Evolutionary conservation across 2,888 invertebrate genomes (phyloP), one percentile per base, ranked within the genome.

Genomic region (Sesia bembeciformis): DNA sequence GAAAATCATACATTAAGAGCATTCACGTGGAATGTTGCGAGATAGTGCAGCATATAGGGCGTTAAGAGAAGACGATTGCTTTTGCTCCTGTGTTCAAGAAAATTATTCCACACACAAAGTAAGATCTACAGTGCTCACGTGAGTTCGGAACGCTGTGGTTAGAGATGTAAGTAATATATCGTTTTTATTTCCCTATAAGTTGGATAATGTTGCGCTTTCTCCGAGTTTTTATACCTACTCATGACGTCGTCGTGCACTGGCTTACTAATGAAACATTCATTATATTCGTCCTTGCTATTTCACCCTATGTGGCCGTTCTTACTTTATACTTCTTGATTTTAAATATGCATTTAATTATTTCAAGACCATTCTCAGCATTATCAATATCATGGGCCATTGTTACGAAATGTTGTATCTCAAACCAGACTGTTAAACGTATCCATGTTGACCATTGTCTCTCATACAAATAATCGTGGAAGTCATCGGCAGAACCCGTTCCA

Each of bases 401-500:
- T 23, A 46, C 46, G 46, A 46, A 7, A 46, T 46, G 23, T 46
- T 46, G n/a, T 8, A 46, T 46, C 46, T 50, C 50, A 50, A 50
- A 50, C 39, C 39, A 38, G 50, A 50, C 50, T 50, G 7, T 50
- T 72, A 68, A 78, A 74, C 66, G 74, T 70, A 74, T 72, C 68
- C 71, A 71, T 66, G 67, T 70, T 72, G 73, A 74, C 78, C 78
- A 85, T 85, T 85, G 85, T 86, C 81, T 84, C 78, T 77, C 76
- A 74, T 74, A 79, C 79, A 78, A 84, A 81, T 84, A 84, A 84
- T 86, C 84, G 81, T 77, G 72, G 73, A 76, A 84, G 82, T 82
- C 84, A 84, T 87, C 84, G 84, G 80, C 82, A 82, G 82, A 89
- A 89, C 88, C 80, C 87, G 88, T 89, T 89, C 86, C 87, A 84